These are phyloP conservation scores for Coboldia fuscipes DNA, from an alignment of 1,140 invertebrate genomes.

Conservation along the genomic window DNA sequence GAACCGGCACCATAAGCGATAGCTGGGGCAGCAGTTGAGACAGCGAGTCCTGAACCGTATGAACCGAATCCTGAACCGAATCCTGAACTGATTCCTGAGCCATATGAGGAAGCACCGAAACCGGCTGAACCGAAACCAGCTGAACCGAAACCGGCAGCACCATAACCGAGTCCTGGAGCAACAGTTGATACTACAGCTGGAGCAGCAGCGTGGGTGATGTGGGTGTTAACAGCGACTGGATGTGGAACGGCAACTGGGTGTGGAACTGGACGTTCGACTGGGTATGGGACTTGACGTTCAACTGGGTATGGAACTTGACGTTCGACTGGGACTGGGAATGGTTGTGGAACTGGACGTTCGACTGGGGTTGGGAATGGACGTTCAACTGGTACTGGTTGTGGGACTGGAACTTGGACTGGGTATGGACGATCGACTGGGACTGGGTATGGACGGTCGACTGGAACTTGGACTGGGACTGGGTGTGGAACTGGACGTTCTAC, in stretches of 20 bases:
- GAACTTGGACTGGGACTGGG: constrained; percentile 28
- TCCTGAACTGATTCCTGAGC: constrained; percentile 6
- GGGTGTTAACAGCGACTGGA: constrained; percentile 1
- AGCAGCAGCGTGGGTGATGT: neutral
- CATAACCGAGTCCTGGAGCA: too few species aligned
- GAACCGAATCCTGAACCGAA: constrained; percentile 5
- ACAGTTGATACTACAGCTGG: too few species aligned
- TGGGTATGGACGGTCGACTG: constrained; percentile 22
- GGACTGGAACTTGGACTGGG: constrained; percentile 28
- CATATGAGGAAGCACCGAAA: constrained; percentile 8
- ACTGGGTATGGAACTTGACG: constrained; percentile 36
- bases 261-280: constrained; percentile 34
- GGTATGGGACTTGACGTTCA: constrained; percentile 37
- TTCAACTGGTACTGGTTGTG: constrained; percentile 25
- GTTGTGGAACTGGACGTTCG: constrained; percentile 32
- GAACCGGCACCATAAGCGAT: constrained; percentile 23
- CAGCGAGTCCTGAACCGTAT: too few species aligned
- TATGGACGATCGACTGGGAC: constrained; percentile 30
- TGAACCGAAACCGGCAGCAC: neutral
- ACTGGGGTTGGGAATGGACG: constrained; percentile 29
- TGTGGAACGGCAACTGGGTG: constrained; percentile 27
- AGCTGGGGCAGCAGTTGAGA: constrained; percentile 22
- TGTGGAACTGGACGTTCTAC: constrained; percentile 29
- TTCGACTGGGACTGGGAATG: constrained; percentile 31
- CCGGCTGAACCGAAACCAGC: constrained; percentile 7